Percentiles rank a stretch among this genome's conserved stretches.
phyloP scores from a whole-genome alignment of 2,888 invertebrate species.

The Drosophila cracens region DNA sequence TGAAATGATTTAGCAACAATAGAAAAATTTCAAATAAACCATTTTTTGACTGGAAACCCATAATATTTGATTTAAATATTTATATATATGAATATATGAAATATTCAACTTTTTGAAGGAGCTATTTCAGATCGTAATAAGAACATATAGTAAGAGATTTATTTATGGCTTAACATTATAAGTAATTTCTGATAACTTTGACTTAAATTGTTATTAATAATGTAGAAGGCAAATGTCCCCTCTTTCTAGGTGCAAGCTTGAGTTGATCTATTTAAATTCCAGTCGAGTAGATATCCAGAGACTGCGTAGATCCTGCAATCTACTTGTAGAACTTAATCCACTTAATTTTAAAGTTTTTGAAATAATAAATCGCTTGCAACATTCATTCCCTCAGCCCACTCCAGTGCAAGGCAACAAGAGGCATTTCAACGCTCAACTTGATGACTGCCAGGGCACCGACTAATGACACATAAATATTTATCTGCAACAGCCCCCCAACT shows the following conservation, averaged over 20 bases:
- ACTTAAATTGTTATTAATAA: not conserved
- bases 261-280: not conserved
- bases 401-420: not conserved
- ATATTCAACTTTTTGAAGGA: not conserved
- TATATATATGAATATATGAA: not conserved
- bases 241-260: too few relatives aligned
- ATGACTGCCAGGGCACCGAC: slow-evolving; percentile 62
- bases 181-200: not conserved
- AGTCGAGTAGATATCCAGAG: not conserved
- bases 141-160: not conserved
- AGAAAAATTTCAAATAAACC: not conserved
- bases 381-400: slow-evolving; percentile 4
- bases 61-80: not conserved
- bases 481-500: slow-evolving; percentile 26
- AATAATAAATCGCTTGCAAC: slow-evolving; percentile 46
- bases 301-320: slow-evolving; percentile 5
- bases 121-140: not conserved
- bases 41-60: not conserved
- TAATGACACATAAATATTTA: slow-evolving; percentile 79
- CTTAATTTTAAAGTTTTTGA: slow-evolving; percentile 35
- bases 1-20: not conserved
- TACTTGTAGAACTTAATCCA: slow-evolving; percentile 43
- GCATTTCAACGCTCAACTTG: slow-evolving; percentile 73
- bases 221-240: not conserved
- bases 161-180: not conserved